Evolutionary conservation across 2,888 invertebrate species (phyloP).

Genomic region (Ellobium chinense): DNA sequence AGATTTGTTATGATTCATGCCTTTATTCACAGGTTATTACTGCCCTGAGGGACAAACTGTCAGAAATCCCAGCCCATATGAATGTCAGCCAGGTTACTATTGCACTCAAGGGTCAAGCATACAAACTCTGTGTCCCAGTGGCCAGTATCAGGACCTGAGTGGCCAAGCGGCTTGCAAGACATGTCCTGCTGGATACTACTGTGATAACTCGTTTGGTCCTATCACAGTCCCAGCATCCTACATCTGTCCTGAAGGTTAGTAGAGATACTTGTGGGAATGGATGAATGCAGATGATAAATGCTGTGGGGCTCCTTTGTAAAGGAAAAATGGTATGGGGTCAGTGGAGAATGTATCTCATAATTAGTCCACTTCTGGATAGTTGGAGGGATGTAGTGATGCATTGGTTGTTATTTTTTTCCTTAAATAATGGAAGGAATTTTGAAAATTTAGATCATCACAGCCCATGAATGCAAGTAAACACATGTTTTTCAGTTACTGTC

Average conservation of each 20-base stretch:
- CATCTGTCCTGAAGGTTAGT: slow-evolving; percentile 71
- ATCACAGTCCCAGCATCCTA: slow-evolving; percentile 71
- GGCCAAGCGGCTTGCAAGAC: slow-evolving; percentile 69
- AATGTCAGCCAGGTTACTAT: slow-evolving; percentile 73
- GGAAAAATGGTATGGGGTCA: too few species aligned
- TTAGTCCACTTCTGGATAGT: too few species aligned
- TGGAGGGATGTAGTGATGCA: too few species aligned
- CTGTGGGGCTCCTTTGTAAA: too few species aligned
- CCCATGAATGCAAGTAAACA: too few species aligned
- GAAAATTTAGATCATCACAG: too few species aligned
- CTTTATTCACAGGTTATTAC: slow-evolving; percentile 70
- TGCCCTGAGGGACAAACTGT: slow-evolving; percentile 70
- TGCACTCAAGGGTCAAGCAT: slow-evolving; percentile 66
- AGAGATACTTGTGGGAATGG: background rate
- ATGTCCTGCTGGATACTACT: slow-evolving; percentile 76
- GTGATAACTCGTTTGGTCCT: slow-evolving; percentile 70
- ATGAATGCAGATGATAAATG: too few species aligned
- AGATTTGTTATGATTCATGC: too few species aligned
- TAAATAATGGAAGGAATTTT: too few species aligned
- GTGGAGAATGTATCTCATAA: too few species aligned
- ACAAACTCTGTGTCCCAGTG: slow-evolving; percentile 69
- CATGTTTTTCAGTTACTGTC: too few species aligned
- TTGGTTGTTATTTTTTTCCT: too few species aligned
- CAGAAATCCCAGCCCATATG: slow-evolving; percentile 60
- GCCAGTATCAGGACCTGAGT: slow-evolving; percentile 71